These are phyloP conservation scores for Syngnathus floridae DNA, from an alignment of 2,113 vertebrate species.

Conservation along the genomic window DNA sequence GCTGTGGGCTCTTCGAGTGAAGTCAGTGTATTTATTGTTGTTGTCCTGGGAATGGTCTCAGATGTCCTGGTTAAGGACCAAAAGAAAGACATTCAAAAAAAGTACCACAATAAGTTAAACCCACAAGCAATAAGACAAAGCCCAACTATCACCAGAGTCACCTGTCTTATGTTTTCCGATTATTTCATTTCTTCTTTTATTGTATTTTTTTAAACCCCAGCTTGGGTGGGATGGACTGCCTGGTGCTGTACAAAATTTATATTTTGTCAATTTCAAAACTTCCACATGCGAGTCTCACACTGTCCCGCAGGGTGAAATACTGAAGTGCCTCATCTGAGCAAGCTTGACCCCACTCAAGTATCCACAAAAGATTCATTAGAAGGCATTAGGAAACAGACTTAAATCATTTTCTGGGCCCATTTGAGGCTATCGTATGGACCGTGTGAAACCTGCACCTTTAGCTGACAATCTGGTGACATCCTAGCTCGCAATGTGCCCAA, in stretches of 20 bases:
- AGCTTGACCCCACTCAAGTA: slow-evolving; percentile 41
- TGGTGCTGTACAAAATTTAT: slow-evolving; percentile 61
- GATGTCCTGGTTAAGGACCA: neutral
- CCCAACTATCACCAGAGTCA: neutral
- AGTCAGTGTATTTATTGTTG: neutral
- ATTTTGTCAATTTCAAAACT: slow-evolving; percentile 47
- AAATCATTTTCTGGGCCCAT: slow-evolving; percentile 18
- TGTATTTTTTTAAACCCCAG: slow-evolving; percentile 24
- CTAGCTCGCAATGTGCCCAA: slow-evolving; percentile 3
- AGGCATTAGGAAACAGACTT: slow-evolving; percentile 23
- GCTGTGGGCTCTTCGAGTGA: neutral
- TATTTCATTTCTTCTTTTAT: neutral
- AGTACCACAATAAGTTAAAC: neutral
- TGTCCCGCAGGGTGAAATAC: slow-evolving; percentile 61
- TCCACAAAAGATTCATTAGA: slow-evolving; percentile 41
- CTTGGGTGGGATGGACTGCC: slow-evolving; percentile 50
- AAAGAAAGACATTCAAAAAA: neutral
- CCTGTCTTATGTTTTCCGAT: neutral
- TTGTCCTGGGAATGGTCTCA: neutral
- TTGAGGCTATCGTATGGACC: slow-evolving; percentile 30
- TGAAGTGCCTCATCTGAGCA: slow-evolving; percentile 72
- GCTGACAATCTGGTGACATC: slow-evolving; percentile 52
- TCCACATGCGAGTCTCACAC: slow-evolving; percentile 48
- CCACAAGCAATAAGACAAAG: slow-evolving; percentile 37
- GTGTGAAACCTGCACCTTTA: slow-evolving; percentile 31